Conservation (phyloP, 2,113 vertebrate species). For the Sphyrna mokarran region DNA sequence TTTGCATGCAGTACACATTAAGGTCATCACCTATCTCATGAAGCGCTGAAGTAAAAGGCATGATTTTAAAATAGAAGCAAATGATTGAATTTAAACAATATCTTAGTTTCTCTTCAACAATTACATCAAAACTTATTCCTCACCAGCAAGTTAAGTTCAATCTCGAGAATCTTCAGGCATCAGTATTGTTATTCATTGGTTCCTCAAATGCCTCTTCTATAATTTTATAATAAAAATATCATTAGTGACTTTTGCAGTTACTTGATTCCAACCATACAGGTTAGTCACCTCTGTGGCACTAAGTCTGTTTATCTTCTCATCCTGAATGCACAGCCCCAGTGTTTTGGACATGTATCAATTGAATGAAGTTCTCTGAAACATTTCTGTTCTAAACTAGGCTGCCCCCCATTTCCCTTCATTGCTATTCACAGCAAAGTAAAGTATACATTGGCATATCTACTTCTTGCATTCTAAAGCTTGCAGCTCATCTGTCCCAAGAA, state of each 20-base stretch:
- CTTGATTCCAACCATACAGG: neutral
- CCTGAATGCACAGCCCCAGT: neutral
- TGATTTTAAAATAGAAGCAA: neutral
- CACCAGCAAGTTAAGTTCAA: neutral
- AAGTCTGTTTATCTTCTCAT: neutral
- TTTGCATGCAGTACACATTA: neutral
- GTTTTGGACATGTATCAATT: neutral
- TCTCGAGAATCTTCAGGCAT: neutral
- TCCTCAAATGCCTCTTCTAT: neutral
- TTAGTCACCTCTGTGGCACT: neutral
- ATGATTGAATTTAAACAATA: neutral
- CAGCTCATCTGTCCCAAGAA: neutral
- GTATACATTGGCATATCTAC: neutral
- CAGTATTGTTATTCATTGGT: neutral
- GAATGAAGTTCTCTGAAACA: neutral
- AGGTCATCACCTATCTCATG: neutral
- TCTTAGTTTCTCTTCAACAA: neutral
- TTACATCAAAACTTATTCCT: neutral
- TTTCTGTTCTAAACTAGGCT: neutral
- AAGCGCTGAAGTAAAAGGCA: neutral
- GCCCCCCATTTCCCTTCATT: neutral
- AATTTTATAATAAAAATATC: neutral
- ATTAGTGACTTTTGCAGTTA: neutral
- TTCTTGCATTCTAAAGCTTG: neutral
- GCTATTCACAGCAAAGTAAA: neutral